Percentiles rank a stretch among this genome's conserved stretches.
Conservation (phyloP, 1,140 invertebrate species). For the Drosophila aff. region DNA sequence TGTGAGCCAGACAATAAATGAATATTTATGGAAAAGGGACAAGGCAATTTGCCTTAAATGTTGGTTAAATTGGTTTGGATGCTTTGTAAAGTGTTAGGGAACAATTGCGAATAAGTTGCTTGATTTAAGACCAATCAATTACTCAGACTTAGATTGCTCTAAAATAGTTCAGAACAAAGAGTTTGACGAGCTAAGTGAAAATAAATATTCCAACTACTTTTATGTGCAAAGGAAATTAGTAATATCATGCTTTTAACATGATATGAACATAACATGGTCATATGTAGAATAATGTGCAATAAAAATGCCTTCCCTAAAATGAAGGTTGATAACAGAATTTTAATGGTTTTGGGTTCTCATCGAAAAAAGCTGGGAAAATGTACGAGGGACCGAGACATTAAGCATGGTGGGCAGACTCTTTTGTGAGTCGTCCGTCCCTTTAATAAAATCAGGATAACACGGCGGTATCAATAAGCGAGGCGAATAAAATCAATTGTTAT, state of each 20-base stretch:
- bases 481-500: constrained; percentile 79
- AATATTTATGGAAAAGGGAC: constrained; percentile 49
- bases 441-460: constrained; percentile 60
- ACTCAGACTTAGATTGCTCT: background rate
- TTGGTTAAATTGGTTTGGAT: constrained; percentile 2
- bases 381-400: background rate
- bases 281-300: background rate
- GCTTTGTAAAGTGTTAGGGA: background rate
- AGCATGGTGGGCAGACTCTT: background rate
- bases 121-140: background rate
- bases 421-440: constrained; percentile 20
- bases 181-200: background rate
- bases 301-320: background rate
- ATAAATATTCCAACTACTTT: background rate
- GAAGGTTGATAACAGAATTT: constrained; percentile 6
- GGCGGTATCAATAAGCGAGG: constrained; percentile 70
- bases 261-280: no score
- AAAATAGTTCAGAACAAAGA: background rate
- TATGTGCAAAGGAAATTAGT: background rate
- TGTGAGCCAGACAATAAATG: constrained; percentile 38
- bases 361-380: background rate
- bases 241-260: background rate
- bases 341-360: constrained; percentile 10
- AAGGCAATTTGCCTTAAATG: constrained; percentile 11
- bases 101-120: constrained; percentile 11